Evolutionary conservation across 2,113 vertebrate genomes (phyloP).

Genomic region (Euleptes europaea): DNA sequence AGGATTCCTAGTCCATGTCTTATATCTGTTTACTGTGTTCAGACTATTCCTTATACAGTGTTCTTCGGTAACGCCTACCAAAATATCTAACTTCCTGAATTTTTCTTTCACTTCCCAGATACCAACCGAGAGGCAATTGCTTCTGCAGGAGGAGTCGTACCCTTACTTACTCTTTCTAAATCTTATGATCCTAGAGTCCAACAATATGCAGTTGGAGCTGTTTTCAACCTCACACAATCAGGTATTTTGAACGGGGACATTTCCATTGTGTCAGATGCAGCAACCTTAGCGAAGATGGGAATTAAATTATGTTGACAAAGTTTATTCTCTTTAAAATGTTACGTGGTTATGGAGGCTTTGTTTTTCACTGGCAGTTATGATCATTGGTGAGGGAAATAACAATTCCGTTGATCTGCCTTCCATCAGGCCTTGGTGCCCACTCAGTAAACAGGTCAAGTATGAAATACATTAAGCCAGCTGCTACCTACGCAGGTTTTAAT

Average conservation of each 20-base stretch:
- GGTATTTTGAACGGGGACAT: conserved; percentile 57
- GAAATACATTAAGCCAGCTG: background rate
- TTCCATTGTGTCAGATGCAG: conserved; percentile 2
- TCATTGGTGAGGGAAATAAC: background rate
- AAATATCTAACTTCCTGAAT: background rate
- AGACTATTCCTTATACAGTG: background rate
- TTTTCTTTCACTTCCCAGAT: conserved; percentile 60
- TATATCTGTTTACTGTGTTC: background rate
- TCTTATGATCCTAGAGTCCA: conserved; percentile 80
- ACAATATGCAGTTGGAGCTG: conserved; percentile 78
- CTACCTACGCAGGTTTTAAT: background rate
- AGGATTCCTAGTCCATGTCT: background rate
- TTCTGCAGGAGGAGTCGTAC: conserved; percentile 71
- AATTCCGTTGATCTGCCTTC: background rate
- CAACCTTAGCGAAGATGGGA: background rate
- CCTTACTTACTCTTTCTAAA: conserved; percentile 76
- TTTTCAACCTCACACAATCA: conserved; percentile 81
- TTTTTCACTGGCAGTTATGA: background rate
- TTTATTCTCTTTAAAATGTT: background rate
- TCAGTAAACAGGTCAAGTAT: background rate
- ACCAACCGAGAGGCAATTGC: conserved; percentile 74
- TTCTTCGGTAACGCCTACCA: background rate
- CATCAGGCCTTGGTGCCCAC: background rate
- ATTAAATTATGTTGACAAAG: background rate
- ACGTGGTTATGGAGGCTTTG: background rate